Conservation (phyloP, 1,140 invertebrate species). For the Macrocentrus cingulum region DNA sequence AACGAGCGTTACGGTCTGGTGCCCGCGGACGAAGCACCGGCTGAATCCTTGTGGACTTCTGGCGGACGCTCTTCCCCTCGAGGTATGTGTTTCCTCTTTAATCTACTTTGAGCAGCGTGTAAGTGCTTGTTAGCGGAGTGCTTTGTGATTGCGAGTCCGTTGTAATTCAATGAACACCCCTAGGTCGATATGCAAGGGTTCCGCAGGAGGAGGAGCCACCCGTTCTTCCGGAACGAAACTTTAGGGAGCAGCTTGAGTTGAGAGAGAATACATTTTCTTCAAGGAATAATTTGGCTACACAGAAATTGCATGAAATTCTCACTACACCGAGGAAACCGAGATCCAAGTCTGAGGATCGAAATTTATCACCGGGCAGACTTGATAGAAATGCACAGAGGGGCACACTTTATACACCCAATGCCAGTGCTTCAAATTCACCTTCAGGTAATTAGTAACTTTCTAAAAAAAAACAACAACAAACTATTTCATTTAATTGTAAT, state of each 20-base stretch:
- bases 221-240: conserved; percentile 29
- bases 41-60: conserved; percentile 15
- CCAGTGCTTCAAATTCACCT: conserved; percentile 44
- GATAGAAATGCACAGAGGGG: conserved; percentile 56
- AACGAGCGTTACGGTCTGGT: conserved; percentile 24
- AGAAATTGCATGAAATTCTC: conserved; percentile 73
- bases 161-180: neutral
- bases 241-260: conserved; percentile 13
- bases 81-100: conserved; percentile 16
- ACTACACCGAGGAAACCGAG: conserved; percentile 68
- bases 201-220: conserved; percentile 40
- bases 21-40: conserved; percentile 17
- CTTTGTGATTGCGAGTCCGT: neutral
- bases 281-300: conserved; percentile 68
- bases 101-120: conserved; percentile 1
- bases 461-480: neutral
- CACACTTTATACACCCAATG: conserved; percentile 36
- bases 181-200: conserved; percentile 52
- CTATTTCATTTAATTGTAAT: no score
- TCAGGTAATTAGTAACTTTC: conserved; percentile 38
- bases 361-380: conserved; percentile 47
- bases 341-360: conserved; percentile 49
- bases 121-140: conserved; percentile 3
- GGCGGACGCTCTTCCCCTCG: conserved; percentile 16
- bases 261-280: conserved; percentile 46